A percentile compares a stretch with the other conserved stretches of the same genome.
Conservation (phyloP, 1,140 invertebrate genomes). For the Cotesia typhae region DNA sequence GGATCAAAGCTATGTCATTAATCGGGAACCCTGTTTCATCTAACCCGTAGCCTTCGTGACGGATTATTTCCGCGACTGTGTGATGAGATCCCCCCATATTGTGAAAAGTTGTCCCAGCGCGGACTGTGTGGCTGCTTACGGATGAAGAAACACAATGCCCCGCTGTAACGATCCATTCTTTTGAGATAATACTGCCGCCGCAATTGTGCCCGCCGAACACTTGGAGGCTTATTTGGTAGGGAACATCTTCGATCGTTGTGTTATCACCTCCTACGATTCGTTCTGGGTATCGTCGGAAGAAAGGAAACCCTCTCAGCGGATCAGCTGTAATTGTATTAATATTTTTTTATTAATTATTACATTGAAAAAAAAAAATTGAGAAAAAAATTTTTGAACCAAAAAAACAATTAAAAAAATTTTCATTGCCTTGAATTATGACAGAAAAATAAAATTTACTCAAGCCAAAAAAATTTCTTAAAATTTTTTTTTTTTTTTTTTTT, state of each 20-base stretch:
- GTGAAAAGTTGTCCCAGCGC: conserved; percentile 32
- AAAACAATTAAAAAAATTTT: no score
- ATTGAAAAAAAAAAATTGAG: no score
- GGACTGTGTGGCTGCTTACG: not conserved
- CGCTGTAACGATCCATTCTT: conserved; percentile 69
- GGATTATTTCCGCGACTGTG: conserved; percentile 21
- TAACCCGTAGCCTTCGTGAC: conserved; percentile 30
- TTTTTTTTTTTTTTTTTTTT: no score
- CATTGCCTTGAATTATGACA: no score
- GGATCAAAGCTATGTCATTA: conserved; percentile 41
- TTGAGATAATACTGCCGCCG: conserved; percentile 69
- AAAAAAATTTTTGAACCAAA: no score
- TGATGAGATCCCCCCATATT: conserved; percentile 34
- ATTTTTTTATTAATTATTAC: not conserved
- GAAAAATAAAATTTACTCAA: no score
- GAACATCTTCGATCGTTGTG: conserved; percentile 67
- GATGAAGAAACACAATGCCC: conserved; percentile 66
- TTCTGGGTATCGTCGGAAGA: not conserved
- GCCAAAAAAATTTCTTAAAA: no score
- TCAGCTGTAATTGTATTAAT: conserved; percentile 16
- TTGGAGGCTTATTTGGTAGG: conserved; percentile 69
- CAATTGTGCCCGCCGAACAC: conserved; percentile 67
- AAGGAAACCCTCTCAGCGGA: not conserved
- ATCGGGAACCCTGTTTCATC: conserved; percentile 15
- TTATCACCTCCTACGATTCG: conserved; percentile 71